Percentiles rank a stretch among this genome's conserved stretches.
Evolutionary conservation across 2,888 invertebrate species (phyloP).

Genomic region (Chirona hameri): DNA sequence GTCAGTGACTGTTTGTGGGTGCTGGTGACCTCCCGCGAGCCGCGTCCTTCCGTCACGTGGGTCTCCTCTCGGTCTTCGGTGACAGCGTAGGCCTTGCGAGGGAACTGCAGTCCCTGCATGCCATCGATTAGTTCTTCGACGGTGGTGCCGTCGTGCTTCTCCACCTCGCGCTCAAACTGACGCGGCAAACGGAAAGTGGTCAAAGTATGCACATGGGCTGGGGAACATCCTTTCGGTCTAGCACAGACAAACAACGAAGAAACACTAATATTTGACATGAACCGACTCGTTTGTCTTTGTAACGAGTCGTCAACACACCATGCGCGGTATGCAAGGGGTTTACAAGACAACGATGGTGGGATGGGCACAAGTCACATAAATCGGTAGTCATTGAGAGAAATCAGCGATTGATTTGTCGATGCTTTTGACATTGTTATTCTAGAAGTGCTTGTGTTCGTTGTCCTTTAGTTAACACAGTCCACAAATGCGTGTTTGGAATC

Average conservation of each 20-base stretch:
- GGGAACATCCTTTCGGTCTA: no score
- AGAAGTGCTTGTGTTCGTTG: no score
- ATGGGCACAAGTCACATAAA: no score
- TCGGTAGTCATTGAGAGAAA: no score
- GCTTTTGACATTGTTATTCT: no score
- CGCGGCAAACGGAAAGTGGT: neutral
- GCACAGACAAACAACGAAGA: no score
- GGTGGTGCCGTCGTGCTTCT: neutral
- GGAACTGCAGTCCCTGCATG: neutral
- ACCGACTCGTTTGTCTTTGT: neutral
- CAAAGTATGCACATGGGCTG: neutral
- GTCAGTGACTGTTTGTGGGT: neutral
- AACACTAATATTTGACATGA: no score
- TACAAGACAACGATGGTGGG: no score
- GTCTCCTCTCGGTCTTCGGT: neutral
- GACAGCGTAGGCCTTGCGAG: neutral
- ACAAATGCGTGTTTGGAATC: no score
- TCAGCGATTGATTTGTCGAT: no score
- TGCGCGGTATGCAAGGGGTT: no score
- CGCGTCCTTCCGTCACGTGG: neutral
- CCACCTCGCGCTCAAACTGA: slow-evolving; percentile 1
- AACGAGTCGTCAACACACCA: neutral
- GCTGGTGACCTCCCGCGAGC: neutral
- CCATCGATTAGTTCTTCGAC: neutral
- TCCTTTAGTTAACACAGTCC: no score